Conservation (phyloP, 2,113 vertebrate species). For the Lepus europaeus region DNA sequence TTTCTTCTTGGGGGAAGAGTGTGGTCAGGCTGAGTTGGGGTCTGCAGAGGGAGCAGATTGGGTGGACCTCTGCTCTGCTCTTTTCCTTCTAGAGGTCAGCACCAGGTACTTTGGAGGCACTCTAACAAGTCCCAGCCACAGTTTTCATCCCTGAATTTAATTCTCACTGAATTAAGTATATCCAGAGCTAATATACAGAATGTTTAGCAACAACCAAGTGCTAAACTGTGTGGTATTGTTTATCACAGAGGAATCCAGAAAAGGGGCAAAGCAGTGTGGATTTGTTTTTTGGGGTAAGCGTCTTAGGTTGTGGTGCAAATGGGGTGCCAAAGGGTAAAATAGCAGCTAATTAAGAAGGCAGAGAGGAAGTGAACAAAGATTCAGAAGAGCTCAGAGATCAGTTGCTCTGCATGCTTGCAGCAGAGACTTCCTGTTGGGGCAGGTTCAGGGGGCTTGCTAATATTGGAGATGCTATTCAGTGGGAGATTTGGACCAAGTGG, state of each 20-base stretch:
- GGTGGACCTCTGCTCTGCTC: background rate
- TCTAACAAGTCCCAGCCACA: background rate
- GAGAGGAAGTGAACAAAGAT: background rate
- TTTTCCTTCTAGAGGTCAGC: background rate
- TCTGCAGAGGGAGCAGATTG: background rate
- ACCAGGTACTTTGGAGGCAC: background rate
- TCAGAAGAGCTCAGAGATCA: background rate
- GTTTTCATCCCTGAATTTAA: background rate
- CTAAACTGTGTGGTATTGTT: constrained; percentile 34
- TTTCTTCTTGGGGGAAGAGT: background rate
- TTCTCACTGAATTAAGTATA: constrained; percentile 25
- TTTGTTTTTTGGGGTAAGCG: constrained; percentile 34
- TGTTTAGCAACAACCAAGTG: constrained; percentile 22
- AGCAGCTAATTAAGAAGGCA: constrained; percentile 51
- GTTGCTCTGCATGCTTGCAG: background rate
- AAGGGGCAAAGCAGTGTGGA: constrained; percentile 35
- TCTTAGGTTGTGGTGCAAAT: constrained; percentile 26
- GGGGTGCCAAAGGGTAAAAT: constrained; percentile 19
- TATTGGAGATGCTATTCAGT: background rate
- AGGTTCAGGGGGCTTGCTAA: background rate
- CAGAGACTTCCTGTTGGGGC: constrained; percentile 22
- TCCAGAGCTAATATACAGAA: background rate
- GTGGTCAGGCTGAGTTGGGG: background rate
- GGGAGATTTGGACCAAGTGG: background rate
- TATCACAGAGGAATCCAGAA: constrained; percentile 41